Conservation (phyloP, 1,140 invertebrate species). For the Calosoma granatense region DNA sequence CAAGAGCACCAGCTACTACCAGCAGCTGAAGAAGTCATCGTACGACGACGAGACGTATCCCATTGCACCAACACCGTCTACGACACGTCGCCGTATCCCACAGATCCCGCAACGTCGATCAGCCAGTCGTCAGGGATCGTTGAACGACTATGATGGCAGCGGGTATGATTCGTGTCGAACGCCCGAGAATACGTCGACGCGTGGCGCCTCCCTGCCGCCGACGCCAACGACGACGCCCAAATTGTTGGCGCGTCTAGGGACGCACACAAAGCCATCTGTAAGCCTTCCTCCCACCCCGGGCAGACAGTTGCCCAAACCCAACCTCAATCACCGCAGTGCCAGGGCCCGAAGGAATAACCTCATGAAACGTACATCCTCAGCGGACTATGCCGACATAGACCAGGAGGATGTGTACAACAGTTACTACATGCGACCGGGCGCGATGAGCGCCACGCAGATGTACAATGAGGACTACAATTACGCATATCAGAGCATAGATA, state of each 20-base stretch:
- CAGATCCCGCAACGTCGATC: conserved; percentile 30
- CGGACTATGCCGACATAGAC: conserved; percentile 27
- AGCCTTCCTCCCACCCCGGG: conserved; percentile 44
- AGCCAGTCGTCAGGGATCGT: conserved; percentile 28
- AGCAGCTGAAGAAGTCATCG: conserved; percentile 9
- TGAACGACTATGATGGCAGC: conserved; percentile 19
- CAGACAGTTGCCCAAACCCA: conserved; percentile 40
- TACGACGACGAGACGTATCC: conserved; percentile 11
- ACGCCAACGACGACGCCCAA: conserved; percentile 31
- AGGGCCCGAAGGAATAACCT: conserved; percentile 25
- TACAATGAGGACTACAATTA: conserved; percentile 64
- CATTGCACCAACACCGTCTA: conserved; percentile 22
- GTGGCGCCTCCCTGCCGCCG: conserved; percentile 32
- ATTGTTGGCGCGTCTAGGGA: conserved; percentile 21
- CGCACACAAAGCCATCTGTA: conserved; percentile 33
- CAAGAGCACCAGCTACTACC: conserved; percentile 18
- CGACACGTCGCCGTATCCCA: conserved; percentile 27
- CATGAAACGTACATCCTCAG: conserved; percentile 29
- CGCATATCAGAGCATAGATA: conserved; percentile 48
- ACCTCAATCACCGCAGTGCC: conserved; percentile 25
- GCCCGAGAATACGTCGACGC: conserved; percentile 23
- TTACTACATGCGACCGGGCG: conserved; percentile 29
- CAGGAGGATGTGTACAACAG: conserved; percentile 23
- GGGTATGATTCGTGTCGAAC: conserved; percentile 26
- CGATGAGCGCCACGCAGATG: conserved; percentile 38